These are phyloP conservation scores for Planococcus citri DNA, from an alignment of 1,140 invertebrate genomes.

Conservation along the genomic window DNA sequence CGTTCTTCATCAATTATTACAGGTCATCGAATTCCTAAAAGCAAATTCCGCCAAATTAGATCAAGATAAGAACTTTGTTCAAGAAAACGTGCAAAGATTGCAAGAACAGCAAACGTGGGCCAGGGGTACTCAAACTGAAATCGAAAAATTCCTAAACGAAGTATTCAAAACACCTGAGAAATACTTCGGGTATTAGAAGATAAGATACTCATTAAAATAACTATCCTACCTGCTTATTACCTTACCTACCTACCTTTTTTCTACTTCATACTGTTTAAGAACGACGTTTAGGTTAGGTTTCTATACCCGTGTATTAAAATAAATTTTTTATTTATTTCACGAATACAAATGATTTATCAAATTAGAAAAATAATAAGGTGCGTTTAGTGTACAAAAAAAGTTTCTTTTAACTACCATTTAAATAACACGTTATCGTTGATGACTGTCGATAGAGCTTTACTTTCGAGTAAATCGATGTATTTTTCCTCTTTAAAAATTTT, in stretches of 20 bases:
- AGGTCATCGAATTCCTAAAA: neutral
- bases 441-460: slow-evolving; percentile 18
- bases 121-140: neutral
- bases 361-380: neutral
- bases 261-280: neutral
- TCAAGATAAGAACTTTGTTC: neutral
- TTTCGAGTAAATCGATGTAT: slow-evolving; percentile 20
- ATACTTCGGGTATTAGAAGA: neutral
- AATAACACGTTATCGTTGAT: slow-evolving; percentile 23
- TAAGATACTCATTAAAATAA: no score
- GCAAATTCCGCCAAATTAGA: neutral
- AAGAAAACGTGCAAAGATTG: neutral
- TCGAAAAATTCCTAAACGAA: neutral
- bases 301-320: neutral
- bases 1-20: no score
- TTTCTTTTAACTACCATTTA: slow-evolving; percentile 19
- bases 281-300: neutral
- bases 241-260: neutral
- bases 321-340: neutral
- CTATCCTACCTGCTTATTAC: neutral
- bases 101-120: neutral
- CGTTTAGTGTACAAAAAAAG: neutral
- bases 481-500: slow-evolving; percentile 15
- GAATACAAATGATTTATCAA: neutral
- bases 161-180: neutral